A percentile compares a stretch with the other conserved stretches of the same genome.
Evolutionary conservation across 1,140 invertebrate genomes (phyloP).

Genomic region (Solenopsis fugax): DNA sequence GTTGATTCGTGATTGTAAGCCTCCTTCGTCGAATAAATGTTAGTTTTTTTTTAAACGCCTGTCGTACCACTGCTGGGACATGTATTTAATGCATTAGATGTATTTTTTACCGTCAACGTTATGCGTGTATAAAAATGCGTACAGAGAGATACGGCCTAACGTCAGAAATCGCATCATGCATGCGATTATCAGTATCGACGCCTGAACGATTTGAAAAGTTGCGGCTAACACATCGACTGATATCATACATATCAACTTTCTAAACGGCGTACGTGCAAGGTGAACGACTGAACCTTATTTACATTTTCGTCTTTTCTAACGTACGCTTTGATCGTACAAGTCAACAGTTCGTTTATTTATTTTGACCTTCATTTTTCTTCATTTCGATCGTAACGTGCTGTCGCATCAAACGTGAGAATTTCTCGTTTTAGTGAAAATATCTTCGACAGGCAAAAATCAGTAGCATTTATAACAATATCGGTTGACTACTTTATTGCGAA

Average conservation of each 20-base stretch:
- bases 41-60: background rate
- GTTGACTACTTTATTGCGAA: background rate
- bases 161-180: background rate
- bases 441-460: background rate
- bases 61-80: background rate
- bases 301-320: conserved; percentile 18
- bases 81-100: background rate
- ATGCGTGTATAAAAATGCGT: background rate
- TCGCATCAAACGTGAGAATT: background rate
- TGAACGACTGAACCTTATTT: conserved; percentile 3
- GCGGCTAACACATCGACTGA: too few relatives aligned
- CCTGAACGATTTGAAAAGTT: background rate
- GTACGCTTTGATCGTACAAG: background rate
- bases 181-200: background rate
- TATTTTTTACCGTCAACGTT: background rate
- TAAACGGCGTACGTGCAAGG: background rate
- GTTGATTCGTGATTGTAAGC: background rate
- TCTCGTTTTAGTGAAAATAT: background rate
- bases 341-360: background rate
- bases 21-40: background rate
- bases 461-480: background rate
- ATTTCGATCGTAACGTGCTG: background rate
- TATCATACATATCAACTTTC: conserved; percentile 17
- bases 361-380: background rate
- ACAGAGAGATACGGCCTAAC: background rate